Evolutionary conservation across 2,888 invertebrate species (phyloP), one percentile per base, ranked within the genome.

Genomic region (Machimus atricapillus): DNA sequence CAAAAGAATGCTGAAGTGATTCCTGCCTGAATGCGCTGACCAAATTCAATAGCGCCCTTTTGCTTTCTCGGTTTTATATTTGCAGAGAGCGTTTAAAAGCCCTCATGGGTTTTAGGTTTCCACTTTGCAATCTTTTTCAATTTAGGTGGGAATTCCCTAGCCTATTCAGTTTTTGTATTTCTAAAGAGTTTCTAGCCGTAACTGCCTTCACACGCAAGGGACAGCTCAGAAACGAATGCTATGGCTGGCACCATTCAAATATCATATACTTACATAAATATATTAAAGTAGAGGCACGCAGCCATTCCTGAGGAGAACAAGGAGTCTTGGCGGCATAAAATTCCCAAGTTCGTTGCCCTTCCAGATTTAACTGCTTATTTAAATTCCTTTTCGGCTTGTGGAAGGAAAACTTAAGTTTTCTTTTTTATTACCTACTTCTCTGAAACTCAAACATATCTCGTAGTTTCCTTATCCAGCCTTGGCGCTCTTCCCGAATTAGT

Each of bases 401-500:
- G 23, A 79, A 27, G 31, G 31, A 16, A 27, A 52, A 52, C 46
- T 31, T 52, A 79, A 52, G 52, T 79, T 79, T 46, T 56, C 52
- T 31, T 52, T 79, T 79, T 79, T 79, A 79, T 78, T 79, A 79
- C 52, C 6, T 46, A 52, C n/a, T 5, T 19, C 23, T 27, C 52
- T n/a, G 52, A 19, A 82, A 66, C 23, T 66, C n/a, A 2, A 8
- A 82, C 9, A 82, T 82, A 19, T 19, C 52, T 37, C 37, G 12
- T 23, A 66, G 66, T 14, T 74, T 74, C n/a, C 52, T 43, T 85
- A 74, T 46, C 31, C 46, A n/a, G 27, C 4, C 74, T 85, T 85
- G 85, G 85, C 85, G 27, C 37, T 74, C 74, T 43, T 85, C 82
- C 85, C 85, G 46, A 74, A 74, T 46, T 73, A 74, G 40, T 43